These are phyloP conservation scores for Sipha maydis DNA, from an alignment of 2,888 invertebrate genomes.

Conservation along the genomic window DNA sequence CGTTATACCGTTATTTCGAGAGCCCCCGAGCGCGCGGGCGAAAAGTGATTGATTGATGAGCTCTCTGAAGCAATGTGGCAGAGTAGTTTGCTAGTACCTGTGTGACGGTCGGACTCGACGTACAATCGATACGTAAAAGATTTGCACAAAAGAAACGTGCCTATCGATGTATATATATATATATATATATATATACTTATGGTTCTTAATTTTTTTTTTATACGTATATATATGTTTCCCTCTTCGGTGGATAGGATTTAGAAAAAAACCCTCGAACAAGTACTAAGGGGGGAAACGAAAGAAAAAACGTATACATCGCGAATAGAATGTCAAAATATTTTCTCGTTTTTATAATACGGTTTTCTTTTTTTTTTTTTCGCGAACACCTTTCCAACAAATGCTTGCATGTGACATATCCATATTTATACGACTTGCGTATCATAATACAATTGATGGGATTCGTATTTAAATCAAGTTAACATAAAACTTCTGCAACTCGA, in stretches of 20 bases:
- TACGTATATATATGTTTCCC: no score
- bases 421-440: no score
- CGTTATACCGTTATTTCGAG: slow-evolving; percentile 43
- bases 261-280: neutral
- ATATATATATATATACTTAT: neutral
- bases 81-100: neutral
- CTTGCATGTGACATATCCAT: no score
- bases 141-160: slow-evolving; percentile 22
- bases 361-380: no score
- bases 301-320: no score
- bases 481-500: no score
- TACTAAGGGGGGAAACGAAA: no score
- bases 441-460: no score
- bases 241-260: neutral
- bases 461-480: no score
- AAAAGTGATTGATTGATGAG: slow-evolving; percentile 55
- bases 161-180: neutral
- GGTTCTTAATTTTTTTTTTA: slow-evolving; percentile 34
- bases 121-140: slow-evolving; percentile 23
- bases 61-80: slow-evolving; percentile 1
- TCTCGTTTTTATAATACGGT: no score
- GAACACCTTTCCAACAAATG: no score
- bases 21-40: neutral
- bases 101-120: slow-evolving; percentile 22
- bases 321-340: no score